These are phyloP conservation scores for Bursaphelenchus mucronatus DNA, from an alignment of 1,140 invertebrate genomes.

Conservation along the genomic window DNA sequence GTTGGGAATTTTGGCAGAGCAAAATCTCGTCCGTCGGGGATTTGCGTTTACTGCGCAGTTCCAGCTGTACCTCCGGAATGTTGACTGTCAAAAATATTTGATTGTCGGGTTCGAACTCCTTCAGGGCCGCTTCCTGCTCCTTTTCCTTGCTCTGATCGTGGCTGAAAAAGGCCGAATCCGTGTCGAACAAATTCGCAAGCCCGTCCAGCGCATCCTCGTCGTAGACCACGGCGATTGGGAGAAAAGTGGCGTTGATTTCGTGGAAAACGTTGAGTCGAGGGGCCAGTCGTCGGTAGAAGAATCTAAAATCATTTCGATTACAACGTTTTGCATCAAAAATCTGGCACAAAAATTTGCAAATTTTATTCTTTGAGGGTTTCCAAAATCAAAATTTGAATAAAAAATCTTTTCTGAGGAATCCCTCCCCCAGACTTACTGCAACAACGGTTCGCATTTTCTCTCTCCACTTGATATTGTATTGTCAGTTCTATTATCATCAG, in stretches of 20 bases:
- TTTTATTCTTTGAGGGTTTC: too few relatives aligned
- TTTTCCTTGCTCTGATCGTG: not conserved
- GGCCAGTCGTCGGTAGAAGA: constrained; percentile 50
- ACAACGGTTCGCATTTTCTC: constrained; percentile 9
- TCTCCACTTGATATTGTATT: not conserved
- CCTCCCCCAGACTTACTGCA: too few relatives aligned
- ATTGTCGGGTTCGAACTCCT: not conserved
- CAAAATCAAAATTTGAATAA: too few relatives aligned
- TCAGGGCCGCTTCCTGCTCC: not conserved
- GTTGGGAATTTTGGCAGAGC: constrained; percentile 11
- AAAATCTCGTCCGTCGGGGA: constrained; percentile 9
- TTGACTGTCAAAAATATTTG: constrained; percentile 1
- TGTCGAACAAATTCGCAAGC: constrained; percentile 36
- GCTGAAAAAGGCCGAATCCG: constrained; percentile 3
- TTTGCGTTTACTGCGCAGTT: not conserved
- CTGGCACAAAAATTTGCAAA: too few relatives aligned
- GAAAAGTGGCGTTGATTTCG: constrained; percentile 42
- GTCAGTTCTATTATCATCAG: not conserved
- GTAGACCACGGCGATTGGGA: constrained; percentile 47
- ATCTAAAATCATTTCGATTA: constrained; percentile 32
- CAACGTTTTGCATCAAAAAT: too few relatives aligned
- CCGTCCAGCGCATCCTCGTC: constrained; percentile 53
- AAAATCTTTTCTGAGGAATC: not conserved
- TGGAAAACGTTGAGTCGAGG: constrained; percentile 47
- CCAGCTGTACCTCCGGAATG: constrained; percentile 1